These are phyloP conservation scores for Bombylius major DNA, from an alignment of 2,888 invertebrate genomes.

Conservation along the genomic window DNA sequence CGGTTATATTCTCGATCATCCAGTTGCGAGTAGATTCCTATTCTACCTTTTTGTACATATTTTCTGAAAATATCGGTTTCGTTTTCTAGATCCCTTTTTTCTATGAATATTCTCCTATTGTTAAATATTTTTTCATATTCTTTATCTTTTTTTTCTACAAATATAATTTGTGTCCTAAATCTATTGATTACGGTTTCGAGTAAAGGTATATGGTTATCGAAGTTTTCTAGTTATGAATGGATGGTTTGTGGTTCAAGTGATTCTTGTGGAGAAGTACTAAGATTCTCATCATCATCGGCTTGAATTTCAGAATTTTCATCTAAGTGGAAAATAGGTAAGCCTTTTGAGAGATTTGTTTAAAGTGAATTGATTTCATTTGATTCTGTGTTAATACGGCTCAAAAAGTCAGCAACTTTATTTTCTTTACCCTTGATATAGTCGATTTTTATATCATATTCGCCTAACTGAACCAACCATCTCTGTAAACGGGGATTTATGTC, in stretches of 20 bases:
- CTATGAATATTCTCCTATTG: too few species aligned
- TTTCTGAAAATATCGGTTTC: too few species aligned
- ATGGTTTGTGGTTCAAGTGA: slow-evolving; percentile 1
- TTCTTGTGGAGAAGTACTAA: neutral
- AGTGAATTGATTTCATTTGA: neutral
- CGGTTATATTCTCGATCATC: too few species aligned
- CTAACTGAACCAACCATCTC: neutral
- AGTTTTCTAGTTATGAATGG: slow-evolving; percentile 1
- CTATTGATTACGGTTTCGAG: slow-evolving; percentile 6
- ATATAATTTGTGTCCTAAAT: neutral
- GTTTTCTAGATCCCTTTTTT: too few species aligned
- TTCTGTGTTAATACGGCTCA: slow-evolving; percentile 2
- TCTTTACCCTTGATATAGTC: neutral
- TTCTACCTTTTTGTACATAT: too few species aligned
- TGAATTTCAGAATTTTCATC: neutral
- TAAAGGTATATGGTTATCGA: slow-evolving; percentile 1
- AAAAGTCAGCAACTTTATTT: slow-evolving; percentile 3
- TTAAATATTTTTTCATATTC: neutral
- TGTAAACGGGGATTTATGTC: neutral
- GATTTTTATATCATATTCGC: neutral
- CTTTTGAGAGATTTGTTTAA: neutral
- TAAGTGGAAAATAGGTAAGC: too few species aligned
- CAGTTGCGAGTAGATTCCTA: too few species aligned
- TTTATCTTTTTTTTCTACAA: slow-evolving; percentile 2
- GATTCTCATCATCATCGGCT: neutral